Base-by-base conservation (phyloP, 1,140 invertebrate genomes). In the Drosophila ananassae region DNA sequence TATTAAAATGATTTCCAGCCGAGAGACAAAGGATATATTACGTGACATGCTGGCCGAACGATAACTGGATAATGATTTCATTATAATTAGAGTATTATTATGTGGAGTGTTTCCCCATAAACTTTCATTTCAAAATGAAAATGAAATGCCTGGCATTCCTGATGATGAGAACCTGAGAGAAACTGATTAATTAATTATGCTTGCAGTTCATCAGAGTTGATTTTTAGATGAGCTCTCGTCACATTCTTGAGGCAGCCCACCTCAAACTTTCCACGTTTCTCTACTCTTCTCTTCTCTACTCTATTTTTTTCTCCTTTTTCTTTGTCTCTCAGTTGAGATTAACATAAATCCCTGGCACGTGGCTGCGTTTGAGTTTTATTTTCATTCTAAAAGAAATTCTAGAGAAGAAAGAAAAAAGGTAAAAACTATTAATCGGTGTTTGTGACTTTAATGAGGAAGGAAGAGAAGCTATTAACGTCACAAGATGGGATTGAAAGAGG, bases 301-400 rank as follows among this genome's bases (percentile, higher is more conserved):
- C 13, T 22, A 6, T 3, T 30, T 17, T 7, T 21, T 41, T 22
- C 12, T n/a, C n/a, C 2, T 4, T 21, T 32, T 24, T 32, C 47
- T 67, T 53, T 64, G 63, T 67, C 34, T 62, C 25, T 44, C 2
- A 2, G 0, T 17, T 2, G 6, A 41, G 67, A 69, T 71, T 71
- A 69, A 69, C 67, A 71, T 71, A 71, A 71, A 69, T 71, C 67
- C 67, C 67, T 39, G 64, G 64, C 67, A 69, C 67, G 67, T 71
- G 67, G 37, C 67, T 56, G 8, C 39, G 25, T 68, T 55, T 21
- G 22, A 32, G 51, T 69, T 56, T 25, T 56, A 69, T 68, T 68
- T 69, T 51, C 67, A 71, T 71, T 71, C 63, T 39, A 30, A 69
- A 69, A 34, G 68, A 69, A 71, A 57, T 69, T 69, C 44, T 52